phyloP scores from a whole-genome alignment of 2,888 invertebrate species.

The Xylocampa areola region DNA sequence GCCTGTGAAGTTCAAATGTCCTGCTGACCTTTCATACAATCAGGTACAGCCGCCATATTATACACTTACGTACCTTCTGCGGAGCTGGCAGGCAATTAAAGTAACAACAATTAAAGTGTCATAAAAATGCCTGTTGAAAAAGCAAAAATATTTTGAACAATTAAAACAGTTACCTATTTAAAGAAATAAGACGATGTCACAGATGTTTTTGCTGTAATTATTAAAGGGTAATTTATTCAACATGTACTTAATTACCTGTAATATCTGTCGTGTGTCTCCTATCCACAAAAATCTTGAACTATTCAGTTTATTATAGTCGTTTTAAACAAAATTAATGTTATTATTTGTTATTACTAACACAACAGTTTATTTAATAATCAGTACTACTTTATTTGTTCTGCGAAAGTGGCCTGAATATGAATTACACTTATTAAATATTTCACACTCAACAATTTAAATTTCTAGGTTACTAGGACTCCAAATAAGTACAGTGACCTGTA shows the following conservation, averaged over 20 bases:
- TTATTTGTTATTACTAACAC: too few relatives aligned
- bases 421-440: not conserved
- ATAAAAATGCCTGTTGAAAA: conserved; percentile 1
- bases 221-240: too few relatives aligned
- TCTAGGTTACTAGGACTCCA: not conserved
- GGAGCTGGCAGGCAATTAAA: conserved; percentile 1
- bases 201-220: too few relatives aligned
- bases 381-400: not conserved
- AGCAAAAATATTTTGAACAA: too few relatives aligned
- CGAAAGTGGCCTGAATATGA: not conserved
- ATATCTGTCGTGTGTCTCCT: too few relatives aligned
- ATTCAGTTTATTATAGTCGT: too few relatives aligned
- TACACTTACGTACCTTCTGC: conserved; percentile 33
- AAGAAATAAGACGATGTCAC: too few relatives aligned
- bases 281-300: too few relatives aligned
- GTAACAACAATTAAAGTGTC: conserved; percentile 13
- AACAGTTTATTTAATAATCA: too few relatives aligned
- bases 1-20: conserved; percentile 91
- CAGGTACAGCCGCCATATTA: conserved; percentile 80
- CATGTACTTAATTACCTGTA: too few relatives aligned
- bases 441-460: not conserved
- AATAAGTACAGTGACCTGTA: conserved; percentile 1
- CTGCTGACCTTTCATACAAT: conserved; percentile 90
- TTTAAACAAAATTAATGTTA: too few relatives aligned
- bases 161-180: too few relatives aligned